Base-by-base conservation (phyloP, 2,888 invertebrate genomes). In the Magallana nippona region DNA sequence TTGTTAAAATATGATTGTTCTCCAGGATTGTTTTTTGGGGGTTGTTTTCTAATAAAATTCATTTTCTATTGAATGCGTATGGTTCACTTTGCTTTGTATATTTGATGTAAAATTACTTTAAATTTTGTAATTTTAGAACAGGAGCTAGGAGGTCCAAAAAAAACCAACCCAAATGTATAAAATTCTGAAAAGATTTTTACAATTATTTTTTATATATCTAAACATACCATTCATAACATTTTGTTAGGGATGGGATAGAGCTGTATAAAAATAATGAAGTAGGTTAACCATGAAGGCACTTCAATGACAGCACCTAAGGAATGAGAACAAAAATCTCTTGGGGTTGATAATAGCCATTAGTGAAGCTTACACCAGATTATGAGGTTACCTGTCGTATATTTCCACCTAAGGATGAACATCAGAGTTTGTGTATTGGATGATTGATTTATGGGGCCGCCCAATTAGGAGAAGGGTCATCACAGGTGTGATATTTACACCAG, bases 401-500 rank as follows among this genome's bases (percentile, higher is more conserved):
- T 71, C 71, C 27, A 71, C 71, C 71, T 71, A 32, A 63, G 71
- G 71, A 71, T 71, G 71, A 71, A 22, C 27, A 71, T 27, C 5
- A 15, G 71, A 27, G 13, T 71, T 71, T 71, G 71, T 71, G 71
- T 71, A 71, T 71, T 71, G 71, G 71, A 22, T 71, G 71, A 71
- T 71, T 71, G 71, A 71, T 71, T 71, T 71, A 71, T 71, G 71
- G 32, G 71, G 22, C 27, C 15, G 71, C 71, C 71, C 71, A 71
- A 71, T 71, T 71, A 71, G 71, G 71, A 32, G 15, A 5, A 32
- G 71, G 71, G 27, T 71, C 71, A 71, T 71, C 10, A 32, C 71
- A 71, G 71, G 71, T 71, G 71, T 27, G 71, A 71, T 71, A 71
- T 71, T 71, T 71, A 71, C 71, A 71, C 71, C 71, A 71, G 71